Percentiles rank a stretch among this genome's conserved stretches.
These are phyloP conservation scores for Tiphia femorata DNA, from an alignment of 2,888 invertebrate species.

Conservation along the genomic window DNA sequence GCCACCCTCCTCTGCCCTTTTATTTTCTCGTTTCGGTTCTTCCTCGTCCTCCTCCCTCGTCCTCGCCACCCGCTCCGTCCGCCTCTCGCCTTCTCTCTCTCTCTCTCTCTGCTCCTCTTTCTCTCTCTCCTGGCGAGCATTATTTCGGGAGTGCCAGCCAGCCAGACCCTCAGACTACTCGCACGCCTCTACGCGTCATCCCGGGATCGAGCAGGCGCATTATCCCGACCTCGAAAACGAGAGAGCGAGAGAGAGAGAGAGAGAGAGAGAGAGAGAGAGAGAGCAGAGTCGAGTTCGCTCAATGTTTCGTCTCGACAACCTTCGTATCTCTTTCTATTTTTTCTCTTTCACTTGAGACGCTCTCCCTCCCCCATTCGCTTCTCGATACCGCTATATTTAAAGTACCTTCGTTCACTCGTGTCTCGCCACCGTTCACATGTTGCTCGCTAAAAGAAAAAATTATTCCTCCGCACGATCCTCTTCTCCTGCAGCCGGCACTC, in stretches of 20 bases:
- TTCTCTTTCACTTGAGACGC: background rate
- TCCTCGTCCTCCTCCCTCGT: constrained; percentile 16
- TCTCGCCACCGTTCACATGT: no score
- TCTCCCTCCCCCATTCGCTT: constrained; percentile 1
- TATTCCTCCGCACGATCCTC: no score
- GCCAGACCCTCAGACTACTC: constrained; percentile 19
- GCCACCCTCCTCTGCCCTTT: constrained; percentile 9
- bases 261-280: background rate
- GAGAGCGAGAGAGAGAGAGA: background rate
- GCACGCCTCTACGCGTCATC: constrained; percentile 20
- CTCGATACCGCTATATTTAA: no score
- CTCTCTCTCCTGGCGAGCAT: constrained; percentile 42
- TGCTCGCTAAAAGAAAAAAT: no score
- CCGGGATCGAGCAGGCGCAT: constrained; percentile 49
- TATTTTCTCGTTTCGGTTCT: background rate
- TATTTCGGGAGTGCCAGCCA: constrained; percentile 61
- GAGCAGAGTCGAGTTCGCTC: background rate
- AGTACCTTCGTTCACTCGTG: no score
- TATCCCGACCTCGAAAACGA: constrained; percentile 18
- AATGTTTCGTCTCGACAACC: background rate
- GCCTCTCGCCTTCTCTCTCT: background rate
- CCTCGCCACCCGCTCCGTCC: constrained; percentile 3
- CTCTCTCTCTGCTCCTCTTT: background rate
- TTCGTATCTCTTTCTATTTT: background rate
- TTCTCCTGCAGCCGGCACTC: no score